phyloP scores from a whole-genome alignment of 2,888 invertebrate genomes.

The Aelia acuminata region DNA sequence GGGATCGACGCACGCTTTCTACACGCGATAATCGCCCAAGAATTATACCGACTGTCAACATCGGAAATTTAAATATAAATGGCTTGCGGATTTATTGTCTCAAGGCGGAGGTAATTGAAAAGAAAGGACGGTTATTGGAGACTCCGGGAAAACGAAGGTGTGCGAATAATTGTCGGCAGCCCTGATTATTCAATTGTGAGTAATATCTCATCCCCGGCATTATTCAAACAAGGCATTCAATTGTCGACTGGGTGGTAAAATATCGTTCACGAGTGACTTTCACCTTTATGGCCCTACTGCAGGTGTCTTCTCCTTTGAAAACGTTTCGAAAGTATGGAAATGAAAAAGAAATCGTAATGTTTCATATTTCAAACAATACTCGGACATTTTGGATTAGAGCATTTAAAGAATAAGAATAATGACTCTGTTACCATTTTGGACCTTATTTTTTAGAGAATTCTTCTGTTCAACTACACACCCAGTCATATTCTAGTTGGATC shows the following conservation, averaged over 20 bases:
- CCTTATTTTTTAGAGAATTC: no score
- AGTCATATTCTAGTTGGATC: no score
- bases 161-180: not conserved
- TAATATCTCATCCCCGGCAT: not conserved
- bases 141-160: not conserved
- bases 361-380: no score
- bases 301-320: not conserved
- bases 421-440: no score
- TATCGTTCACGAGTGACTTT: not conserved
- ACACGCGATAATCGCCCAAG: not conserved
- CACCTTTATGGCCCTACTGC: not conserved
- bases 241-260: not conserved
- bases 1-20: constrained; percentile 14
- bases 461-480: no score
- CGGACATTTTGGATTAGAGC: no score
- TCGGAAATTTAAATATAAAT: constrained; percentile 31
- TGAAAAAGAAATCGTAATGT: not conserved
- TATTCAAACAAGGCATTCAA: constrained; percentile 7
- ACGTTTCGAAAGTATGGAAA: not conserved
- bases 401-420: no score
- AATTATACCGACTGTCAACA: constrained; percentile 33
- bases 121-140: not conserved
- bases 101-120: not conserved
- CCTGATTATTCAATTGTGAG: not conserved
- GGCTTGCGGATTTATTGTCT: not conserved